Evolutionary conservation across 2,888 invertebrate genomes (phyloP).

Genomic region (Acleris holmiana): DNA sequence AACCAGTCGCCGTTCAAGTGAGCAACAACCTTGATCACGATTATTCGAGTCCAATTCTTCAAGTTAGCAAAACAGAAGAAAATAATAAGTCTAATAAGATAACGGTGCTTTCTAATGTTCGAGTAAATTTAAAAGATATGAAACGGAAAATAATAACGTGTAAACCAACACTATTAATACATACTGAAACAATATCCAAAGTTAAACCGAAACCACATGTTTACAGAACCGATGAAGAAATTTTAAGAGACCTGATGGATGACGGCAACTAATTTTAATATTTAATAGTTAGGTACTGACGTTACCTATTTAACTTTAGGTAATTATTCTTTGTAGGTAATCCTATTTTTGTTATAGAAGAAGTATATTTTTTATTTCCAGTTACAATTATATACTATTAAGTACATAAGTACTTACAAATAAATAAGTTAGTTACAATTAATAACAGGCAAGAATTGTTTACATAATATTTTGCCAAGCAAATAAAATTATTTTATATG

Average conservation of each 20-base stretch:
- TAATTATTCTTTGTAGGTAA: background rate
- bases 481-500: too few species aligned
- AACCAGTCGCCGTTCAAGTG: background rate
- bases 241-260: background rate
- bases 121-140: constrained; percentile 1
- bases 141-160: constrained; percentile 1
- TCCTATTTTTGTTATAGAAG: too few species aligned
- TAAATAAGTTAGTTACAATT: too few species aligned
- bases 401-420: too few species aligned
- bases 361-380: too few species aligned
- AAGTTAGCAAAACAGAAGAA: background rate
- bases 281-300: background rate
- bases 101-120: background rate
- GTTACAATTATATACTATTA: too few species aligned
- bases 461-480: too few species aligned
- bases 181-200: constrained; percentile 3
- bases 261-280: background rate
- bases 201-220: background rate
- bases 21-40: background rate
- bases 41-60: background rate
- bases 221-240: constrained; percentile 1
- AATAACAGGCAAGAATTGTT: too few species aligned
- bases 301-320: background rate
- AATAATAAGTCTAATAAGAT: background rate
- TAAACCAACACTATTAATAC: background rate